phyloP scores from a whole-genome alignment of 2,797 vertebrate species.

The Echeneis naucrates region DNA sequence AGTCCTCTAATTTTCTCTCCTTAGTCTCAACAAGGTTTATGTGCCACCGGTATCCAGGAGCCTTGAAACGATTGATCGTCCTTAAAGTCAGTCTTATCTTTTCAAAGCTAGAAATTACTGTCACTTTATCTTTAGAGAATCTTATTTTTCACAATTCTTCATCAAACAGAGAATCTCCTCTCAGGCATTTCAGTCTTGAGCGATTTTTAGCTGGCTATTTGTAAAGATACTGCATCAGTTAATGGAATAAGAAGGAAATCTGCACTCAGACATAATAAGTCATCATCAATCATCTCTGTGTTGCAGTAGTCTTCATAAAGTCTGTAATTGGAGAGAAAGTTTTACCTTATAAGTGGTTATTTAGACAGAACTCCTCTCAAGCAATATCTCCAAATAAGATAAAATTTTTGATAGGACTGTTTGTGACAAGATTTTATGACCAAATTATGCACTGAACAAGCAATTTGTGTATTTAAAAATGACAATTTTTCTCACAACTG shows the following conservation, averaged over 20 bases:
- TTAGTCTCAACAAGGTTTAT: constrained; percentile 26
- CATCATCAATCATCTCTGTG: not conserved
- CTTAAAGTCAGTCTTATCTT: constrained; percentile 16
- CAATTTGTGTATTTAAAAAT: not conserved
- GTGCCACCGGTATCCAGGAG: constrained; percentile 11
- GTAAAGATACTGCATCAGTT: not conserved
- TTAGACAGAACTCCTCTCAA: too few species aligned
- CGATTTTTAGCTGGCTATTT: not conserved
- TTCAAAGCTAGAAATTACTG: constrained; percentile 13
- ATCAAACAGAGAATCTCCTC: not conserved
- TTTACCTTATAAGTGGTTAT: too few species aligned
- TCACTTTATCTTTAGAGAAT: not conserved
- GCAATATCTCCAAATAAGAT: too few species aligned
- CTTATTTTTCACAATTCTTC: not conserved
- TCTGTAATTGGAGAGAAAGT: not conserved
- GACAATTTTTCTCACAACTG: too few species aligned
- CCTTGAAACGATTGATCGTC: constrained; percentile 13
- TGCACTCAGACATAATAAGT: not conserved
- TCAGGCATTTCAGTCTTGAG: not conserved
- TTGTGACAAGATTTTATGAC: not conserved
- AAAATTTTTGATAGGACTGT: not conserved
- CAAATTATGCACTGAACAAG: not conserved
- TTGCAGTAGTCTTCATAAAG: not conserved
- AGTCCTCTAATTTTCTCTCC: constrained; percentile 27
- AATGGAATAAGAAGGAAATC: not conserved